phyloP scores from a whole-genome alignment of 2,888 invertebrate species.

The Leucophenga montana region DNA sequence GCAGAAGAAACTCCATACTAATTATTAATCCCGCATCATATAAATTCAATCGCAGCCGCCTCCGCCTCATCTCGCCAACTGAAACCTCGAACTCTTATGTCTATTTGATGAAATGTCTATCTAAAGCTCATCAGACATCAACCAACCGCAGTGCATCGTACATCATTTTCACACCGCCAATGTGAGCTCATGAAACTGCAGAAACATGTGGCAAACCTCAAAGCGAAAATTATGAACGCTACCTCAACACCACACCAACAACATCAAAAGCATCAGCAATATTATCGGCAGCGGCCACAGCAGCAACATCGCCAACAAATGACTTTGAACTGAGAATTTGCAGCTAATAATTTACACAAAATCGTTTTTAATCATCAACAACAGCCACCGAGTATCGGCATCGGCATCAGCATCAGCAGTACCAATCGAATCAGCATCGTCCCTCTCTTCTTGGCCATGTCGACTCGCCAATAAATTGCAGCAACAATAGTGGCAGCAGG shows the following conservation, averaged over 20 bases:
- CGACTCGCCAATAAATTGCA: constrained; percentile 50
- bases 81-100: neutral
- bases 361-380: constrained; percentile 64
- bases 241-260: too few relatives aligned
- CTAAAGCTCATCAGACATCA: constrained; percentile 28
- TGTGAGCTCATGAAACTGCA: constrained; percentile 52
- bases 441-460: constrained; percentile 14
- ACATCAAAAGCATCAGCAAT: constrained; percentile 45
- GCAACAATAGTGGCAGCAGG: constrained; percentile 37
- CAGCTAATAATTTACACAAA: constrained; percentile 68
- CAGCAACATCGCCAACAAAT: constrained; percentile 44
- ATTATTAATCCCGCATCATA: neutral
- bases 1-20: neutral
- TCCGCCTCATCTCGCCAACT: too few relatives aligned
- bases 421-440: constrained; percentile 40
- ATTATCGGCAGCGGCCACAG: constrained; percentile 36
- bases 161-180: constrained; percentile 66
- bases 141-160: constrained; percentile 65
- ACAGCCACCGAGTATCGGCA: constrained; percentile 45
- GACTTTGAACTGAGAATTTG: constrained; percentile 61
- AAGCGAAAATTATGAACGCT: constrained; percentile 63
- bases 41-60: constrained; percentile 15
- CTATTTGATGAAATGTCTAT: constrained; percentile 15
- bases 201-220: constrained; percentile 62
- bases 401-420: constrained; percentile 39